Percentiles rank a stretch among this genome's conserved stretches.
These are phyloP conservation scores for Apomyelois bistriatella DNA, from an alignment of 2,888 invertebrate genomes.

Conservation along the genomic window DNA sequence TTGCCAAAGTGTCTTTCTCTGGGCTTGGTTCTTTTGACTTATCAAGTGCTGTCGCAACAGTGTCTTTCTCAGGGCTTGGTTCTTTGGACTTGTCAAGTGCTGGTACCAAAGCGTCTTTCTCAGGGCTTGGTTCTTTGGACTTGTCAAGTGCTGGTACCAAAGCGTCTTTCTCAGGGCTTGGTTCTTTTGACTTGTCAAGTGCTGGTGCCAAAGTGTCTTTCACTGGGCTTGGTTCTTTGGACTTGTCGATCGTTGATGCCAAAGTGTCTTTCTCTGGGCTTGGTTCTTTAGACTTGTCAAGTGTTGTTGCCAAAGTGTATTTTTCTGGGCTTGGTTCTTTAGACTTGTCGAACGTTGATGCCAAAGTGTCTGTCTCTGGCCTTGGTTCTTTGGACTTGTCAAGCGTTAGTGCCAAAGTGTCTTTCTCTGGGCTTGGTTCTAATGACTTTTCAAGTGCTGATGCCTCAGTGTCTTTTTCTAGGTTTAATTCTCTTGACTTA, in stretches of 20 bases:
- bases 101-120: not conserved
- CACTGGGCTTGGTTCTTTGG: not conserved
- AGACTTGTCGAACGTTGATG: not conserved
- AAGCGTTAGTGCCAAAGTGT: not conserved
- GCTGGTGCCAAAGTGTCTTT: not conserved
- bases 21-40: slow-evolving; percentile 8
- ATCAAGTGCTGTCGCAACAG: not conserved
- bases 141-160: not conserved
- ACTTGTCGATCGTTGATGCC: not conserved
- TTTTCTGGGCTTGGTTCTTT: not conserved
- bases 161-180: not conserved
- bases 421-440: slow-evolving; percentile 3
- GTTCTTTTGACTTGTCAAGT: not conserved
- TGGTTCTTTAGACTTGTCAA: not conserved
- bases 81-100: not conserved
- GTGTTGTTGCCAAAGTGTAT: not conserved
- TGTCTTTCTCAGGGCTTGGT: not conserved
- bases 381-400: not conserved
- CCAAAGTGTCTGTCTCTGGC: not conserved
- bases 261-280: not conserved
- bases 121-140: not conserved
- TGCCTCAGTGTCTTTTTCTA: slow-evolving; percentile 4
- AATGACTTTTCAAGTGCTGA: slow-evolving; percentile 7
- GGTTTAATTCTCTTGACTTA: slow-evolving; percentile 19
- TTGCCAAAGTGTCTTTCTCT: not conserved